A percentile compares a stretch with the other conserved stretches of the same genome.
Evolutionary conservation across 1,140 invertebrate genomes (phyloP).

Genomic region (Tachypleus tridentatus): DNA sequence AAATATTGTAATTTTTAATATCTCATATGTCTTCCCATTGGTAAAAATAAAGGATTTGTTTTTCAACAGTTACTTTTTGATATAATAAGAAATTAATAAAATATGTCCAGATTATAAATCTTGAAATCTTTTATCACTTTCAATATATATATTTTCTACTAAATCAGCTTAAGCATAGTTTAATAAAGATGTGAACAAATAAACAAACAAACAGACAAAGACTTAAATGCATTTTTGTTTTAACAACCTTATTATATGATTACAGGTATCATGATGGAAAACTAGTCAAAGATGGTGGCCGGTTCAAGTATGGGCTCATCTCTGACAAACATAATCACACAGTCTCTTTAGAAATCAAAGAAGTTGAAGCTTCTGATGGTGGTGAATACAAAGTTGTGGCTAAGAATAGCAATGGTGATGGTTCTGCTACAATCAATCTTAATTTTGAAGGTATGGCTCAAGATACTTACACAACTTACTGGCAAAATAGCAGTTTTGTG

Average conservation of each 20-base stretch:
- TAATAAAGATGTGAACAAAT: too few relatives aligned
- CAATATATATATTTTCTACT: too few relatives aligned
- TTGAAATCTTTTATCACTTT: too few relatives aligned
- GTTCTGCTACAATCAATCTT: conserved; percentile 85
- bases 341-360: conserved; percentile 66
- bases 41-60: too few relatives aligned
- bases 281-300: conserved; percentile 57
- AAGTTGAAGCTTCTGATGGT: conserved; percentile 68
- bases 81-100: too few relatives aligned
- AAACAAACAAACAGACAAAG: background rate
- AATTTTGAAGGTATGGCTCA: conserved; percentile 73
- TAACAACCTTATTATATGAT: conserved; percentile 9
- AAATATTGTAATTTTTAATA: too few relatives aligned
- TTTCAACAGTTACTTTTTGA: too few relatives aligned
- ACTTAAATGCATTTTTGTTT: background rate
- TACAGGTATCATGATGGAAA: conserved; percentile 72
- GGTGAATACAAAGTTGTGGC: conserved; percentile 89
- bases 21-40: too few relatives aligned
- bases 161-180: too few relatives aligned
- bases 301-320: conserved; percentile 43
- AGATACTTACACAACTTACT: background rate
- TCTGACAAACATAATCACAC: conserved; percentile 48
- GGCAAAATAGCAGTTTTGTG: conserved; percentile 6
- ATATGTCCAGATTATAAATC: too few relatives aligned
- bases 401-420: conserved; percentile 82